phyloP scores from a whole-genome alignment of 2,113 vertebrate species.

The Prionailurus bengalensis region DNA sequence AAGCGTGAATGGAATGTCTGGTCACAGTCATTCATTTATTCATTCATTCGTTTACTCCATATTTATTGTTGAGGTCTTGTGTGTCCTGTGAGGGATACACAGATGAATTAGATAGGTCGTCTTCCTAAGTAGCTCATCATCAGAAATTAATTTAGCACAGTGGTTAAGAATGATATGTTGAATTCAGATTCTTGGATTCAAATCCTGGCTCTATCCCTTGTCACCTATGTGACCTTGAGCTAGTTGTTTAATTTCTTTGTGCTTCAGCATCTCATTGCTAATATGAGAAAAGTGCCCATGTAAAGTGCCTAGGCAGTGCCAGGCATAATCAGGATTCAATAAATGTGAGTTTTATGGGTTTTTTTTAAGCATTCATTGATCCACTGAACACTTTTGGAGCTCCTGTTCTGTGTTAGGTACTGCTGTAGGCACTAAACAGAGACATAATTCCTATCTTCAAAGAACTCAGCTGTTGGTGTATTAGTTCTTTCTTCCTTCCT shows the following conservation, averaged over 20 bases:
- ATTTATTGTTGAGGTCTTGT: background rate
- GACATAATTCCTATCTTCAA: background rate
- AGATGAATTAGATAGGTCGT: background rate
- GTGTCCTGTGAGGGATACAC: background rate
- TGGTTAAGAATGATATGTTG: background rate
- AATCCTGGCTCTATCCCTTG: background rate
- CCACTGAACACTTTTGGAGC: background rate
- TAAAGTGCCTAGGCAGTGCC: background rate
- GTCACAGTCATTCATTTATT: conserved; percentile 54
- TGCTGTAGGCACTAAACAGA: background rate
- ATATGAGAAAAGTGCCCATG: background rate
- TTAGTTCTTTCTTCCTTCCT: background rate
- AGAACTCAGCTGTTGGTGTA: background rate
- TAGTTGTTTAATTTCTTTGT: background rate
- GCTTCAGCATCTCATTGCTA: background rate
- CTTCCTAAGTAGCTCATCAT: background rate
- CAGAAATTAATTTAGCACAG: background rate
- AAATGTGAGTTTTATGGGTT: background rate
- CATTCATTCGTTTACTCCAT: conserved; percentile 40
- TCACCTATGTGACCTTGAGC: background rate
- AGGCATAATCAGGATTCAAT: background rate
- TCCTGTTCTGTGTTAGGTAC: background rate
- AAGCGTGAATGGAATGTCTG: conserved; percentile 61
- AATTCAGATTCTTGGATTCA: conserved; percentile 2
- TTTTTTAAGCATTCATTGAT: background rate